Base-by-base conservation (phyloP, 2,888 invertebrate species). In the Onchidella celtica region DNA sequence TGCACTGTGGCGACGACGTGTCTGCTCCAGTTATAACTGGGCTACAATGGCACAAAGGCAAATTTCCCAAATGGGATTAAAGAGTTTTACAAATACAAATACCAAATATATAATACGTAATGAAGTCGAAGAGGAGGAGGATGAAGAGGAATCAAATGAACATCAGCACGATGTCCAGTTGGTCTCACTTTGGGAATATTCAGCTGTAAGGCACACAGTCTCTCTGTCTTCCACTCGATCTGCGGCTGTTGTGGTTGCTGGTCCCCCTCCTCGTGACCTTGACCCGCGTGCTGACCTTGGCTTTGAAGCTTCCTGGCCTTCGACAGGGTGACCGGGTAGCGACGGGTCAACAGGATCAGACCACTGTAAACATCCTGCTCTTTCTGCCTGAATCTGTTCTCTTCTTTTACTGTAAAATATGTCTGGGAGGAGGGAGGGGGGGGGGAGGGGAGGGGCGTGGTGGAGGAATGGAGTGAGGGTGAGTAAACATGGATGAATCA, bases 301-400 rank as follows among this genome's bases (percentile, higher is more conserved):
- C 38, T 38, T 40, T 63, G 75, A 17, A 63, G 29, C 63, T 24
- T 78, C 69, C 59, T 69, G 4, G 4, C 40, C 55, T 34, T 75
- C 36, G 34, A 17, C 0, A 32, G 63, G 29, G 69, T 34, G 21
- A 32, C 38, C 0, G 69, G 3, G 72, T 87, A 88, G 66, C 86
- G 85, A 61, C 87, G 77, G 81, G 85, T 86, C 11, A 90, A 79
- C 83, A 88, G 87, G 6, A 91, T 87, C 9, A 91, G 88, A 1
- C 92, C 92, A n/a, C 91, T 82, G 85, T 86, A 92, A 17, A 90
- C 88, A n/a, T 87, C 87, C 77, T 91, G 92, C 79, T 90, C 91
- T 81, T 88, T 91, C 86, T 92, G 92, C 9, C 92, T 86, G 74
- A 90, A 83, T 47, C 57, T 73, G 40, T 80, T 80, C 27, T 80